These are phyloP conservation scores for Epistrophe eligans DNA, from an alignment of 2,888 invertebrate species.

Conservation along the genomic window DNA sequence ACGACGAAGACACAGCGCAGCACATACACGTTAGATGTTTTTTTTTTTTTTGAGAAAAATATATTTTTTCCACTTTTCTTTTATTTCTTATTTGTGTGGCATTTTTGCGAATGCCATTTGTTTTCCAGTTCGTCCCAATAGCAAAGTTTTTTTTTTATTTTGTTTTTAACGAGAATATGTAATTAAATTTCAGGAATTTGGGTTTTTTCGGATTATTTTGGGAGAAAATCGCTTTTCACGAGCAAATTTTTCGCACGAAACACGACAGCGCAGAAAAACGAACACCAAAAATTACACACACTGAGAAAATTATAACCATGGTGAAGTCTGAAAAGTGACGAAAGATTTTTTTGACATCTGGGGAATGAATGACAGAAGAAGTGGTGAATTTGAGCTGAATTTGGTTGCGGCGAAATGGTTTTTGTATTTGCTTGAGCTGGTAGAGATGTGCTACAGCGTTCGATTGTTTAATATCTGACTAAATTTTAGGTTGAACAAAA, in stretches of 20 bases:
- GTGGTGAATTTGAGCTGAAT: conserved; percentile 50
- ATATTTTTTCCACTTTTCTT: conserved; percentile 37
- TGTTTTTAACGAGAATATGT: conserved; percentile 10
- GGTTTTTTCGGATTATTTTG: conserved; percentile 32
- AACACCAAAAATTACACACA: conserved; percentile 57
- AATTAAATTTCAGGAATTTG: conserved; percentile 10
- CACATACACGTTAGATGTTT: conserved; percentile 50
- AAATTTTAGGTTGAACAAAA: no score
- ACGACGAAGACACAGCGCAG: conserved; percentile 38
- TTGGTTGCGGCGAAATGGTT: conserved; percentile 9
- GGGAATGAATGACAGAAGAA: conserved; percentile 41
- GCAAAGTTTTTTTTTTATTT: conserved; percentile 1
- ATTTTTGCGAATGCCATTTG: conserved; percentile 64
- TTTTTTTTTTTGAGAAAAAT: conserved; percentile 27
- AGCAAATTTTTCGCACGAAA: conserved; percentile 66
- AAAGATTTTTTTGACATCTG: conserved; percentile 53
- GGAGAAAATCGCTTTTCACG: conserved; percentile 62
- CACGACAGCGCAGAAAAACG: conserved; percentile 71
- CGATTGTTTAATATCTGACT: not conserved
- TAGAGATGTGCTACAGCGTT: conserved; percentile 7
- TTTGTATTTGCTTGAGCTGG: not conserved
- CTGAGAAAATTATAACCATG: conserved; percentile 31
- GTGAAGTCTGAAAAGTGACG: conserved; percentile 41
- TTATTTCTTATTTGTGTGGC: conserved; percentile 60
- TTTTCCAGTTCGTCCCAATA: conserved; percentile 23